Evolutionary conservation across 2,888 invertebrate species (phyloP), one percentile per base, ranked within the genome.

Genomic region (Acronicta psi): DNA sequence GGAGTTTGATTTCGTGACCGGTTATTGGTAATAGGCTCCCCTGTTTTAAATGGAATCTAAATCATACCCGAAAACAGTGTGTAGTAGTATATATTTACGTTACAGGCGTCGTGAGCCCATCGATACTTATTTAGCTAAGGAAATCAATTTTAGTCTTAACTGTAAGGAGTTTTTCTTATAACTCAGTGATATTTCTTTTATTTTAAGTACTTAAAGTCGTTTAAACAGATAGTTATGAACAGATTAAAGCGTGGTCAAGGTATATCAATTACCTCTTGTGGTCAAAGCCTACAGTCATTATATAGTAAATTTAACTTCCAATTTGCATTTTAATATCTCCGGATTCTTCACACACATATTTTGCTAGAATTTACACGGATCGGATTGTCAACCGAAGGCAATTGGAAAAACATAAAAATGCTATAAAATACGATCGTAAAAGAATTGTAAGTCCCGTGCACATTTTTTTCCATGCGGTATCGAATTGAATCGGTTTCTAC

Each of bases 391-490:
- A 85, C 84, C 79, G 77, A 83, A 73, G 82, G 90, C 90, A 91
- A 93, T 93, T 90, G 91, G 77, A 88, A 90, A 88, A 69, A 79
- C 84, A 91, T 94, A 93, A 93, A 93, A 92, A 89, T 76, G 80
- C 88, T 86, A 89, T 94, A 93, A 93, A 92, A 82, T 83, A 76
- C 66, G 83, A 79, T 92, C 93, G 91, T 94, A 93, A 94, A 93
- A 89, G 82, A 82, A 87, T 88, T 91, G 89, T 89, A 88, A 86
- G 87, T 82, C 81, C 70, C 78, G 75, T 83, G 86, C 81, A 82
- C 77, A 83, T 85, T 87, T 85, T 86, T 87, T 87, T 83, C 77
- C 69, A 76, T 77, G 73, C 79, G 79, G 79, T 81, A 80, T 81
- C 67, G 69, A 75, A 70, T 67, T 55, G 42, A 69, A 73, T 64